Conservation (phyloP, 2,888 invertebrate genomes). For the Lasioglossum lativentre region DNA sequence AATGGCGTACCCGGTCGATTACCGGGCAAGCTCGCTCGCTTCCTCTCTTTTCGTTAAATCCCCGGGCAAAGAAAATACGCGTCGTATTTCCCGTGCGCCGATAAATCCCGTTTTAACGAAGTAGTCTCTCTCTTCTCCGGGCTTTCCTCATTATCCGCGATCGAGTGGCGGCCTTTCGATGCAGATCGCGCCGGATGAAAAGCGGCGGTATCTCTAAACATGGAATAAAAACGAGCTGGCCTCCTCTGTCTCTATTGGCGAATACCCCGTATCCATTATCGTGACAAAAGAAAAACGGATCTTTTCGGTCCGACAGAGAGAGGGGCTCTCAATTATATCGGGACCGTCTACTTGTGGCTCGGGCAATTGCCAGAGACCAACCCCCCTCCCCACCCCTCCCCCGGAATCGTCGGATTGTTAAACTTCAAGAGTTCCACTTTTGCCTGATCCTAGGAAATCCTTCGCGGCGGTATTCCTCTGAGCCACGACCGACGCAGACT, state of each 20-base stretch:
- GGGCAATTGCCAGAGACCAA: constrained; percentile 34
- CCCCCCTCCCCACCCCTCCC: constrained; percentile 21
- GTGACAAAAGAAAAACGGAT: constrained; percentile 39
- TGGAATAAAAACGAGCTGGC: constrained; percentile 45
- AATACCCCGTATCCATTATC: constrained; percentile 53
- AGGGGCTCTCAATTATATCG: constrained; percentile 52
- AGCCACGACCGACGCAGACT: too few species aligned
- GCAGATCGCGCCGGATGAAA: constrained; percentile 55
- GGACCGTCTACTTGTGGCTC: constrained; percentile 40
- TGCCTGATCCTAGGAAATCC: constrained; percentile 18
- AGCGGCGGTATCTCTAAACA: constrained; percentile 47
- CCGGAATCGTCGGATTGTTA: constrained; percentile 47
- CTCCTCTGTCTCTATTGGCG: not conserved
- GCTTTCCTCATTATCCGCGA: constrained; percentile 56
- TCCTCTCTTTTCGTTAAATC: constrained; percentile 43
- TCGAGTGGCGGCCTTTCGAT: constrained; percentile 56
- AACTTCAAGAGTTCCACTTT: constrained; percentile 47
- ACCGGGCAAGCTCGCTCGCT: not conserved
- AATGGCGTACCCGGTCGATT: constrained; percentile 22
- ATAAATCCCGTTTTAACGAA: constrained; percentile 56
- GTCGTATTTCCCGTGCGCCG: constrained; percentile 21
- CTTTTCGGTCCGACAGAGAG: constrained; percentile 37
- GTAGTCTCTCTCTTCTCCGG: constrained; percentile 19
- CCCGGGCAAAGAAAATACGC: constrained; percentile 34
- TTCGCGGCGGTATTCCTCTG: constrained; percentile 12